Evolutionary conservation across 2,888 invertebrate species (phyloP).

Genomic region (Caenorhabditis japonica): DNA sequence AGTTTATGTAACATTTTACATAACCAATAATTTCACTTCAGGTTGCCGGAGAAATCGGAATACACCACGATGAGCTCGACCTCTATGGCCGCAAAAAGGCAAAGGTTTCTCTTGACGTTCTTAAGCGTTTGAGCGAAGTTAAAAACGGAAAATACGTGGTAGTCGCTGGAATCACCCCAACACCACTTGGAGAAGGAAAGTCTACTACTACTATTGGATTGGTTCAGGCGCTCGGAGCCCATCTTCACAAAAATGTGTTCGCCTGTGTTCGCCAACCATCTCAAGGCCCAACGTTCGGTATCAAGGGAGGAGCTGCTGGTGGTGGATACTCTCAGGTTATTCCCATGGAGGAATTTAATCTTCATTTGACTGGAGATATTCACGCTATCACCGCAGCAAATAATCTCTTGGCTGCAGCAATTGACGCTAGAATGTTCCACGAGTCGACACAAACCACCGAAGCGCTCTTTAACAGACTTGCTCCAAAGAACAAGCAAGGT

Average conservation of each 20-base stretch:
- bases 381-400: conserved; percentile 99
- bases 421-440: conserved; percentile 96
- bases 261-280: conserved; percentile 96
- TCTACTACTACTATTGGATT: conserved; percentile 92
- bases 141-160: conserved; percentile 91
- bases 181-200: conserved; percentile 98
- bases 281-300: conserved; percentile 98
- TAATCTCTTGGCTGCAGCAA: conserved; percentile 94
- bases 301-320: conserved; percentile 97
- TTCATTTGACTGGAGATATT: conserved; percentile 94
- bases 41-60: conserved; percentile 75
- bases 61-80: conserved; percentile 86
- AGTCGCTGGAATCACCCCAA: conserved; percentile 96
- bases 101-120: conserved; percentile 87
- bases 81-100: conserved; percentile 94
- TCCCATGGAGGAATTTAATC: conserved; percentile 99
- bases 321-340: conserved; percentile 96
- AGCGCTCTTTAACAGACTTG: conserved; percentile 87
- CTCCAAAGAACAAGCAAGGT: conserved; percentile 86
- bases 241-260: conserved; percentile 86
- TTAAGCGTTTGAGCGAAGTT: conserved; percentile 84
- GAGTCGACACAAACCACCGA: conserved; percentile 90
- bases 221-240: conserved; percentile 90
- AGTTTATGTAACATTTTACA: too few relatives aligned
- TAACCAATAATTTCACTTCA: conserved; percentile 11